Percentiles rank a stretch among this genome's conserved stretches.
Evolutionary conservation across 2,113 vertebrate species (phyloP).

Genomic region (Heptranchias perlo): DNA sequence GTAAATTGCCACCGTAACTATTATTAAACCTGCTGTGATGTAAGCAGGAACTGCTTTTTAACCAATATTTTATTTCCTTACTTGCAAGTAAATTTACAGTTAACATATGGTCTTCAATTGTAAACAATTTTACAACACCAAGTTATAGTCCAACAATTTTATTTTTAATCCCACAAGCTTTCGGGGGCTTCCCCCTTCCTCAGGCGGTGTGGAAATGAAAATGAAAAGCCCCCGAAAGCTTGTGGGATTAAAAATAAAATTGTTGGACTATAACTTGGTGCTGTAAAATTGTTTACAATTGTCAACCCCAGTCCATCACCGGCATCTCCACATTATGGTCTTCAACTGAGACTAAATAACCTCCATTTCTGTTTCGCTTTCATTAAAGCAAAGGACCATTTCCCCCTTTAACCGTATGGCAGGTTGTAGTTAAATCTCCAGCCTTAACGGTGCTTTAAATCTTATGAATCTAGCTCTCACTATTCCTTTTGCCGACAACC

Average conservation of each 20-base stretch:
- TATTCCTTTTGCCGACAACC: not conserved
- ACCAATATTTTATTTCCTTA: not conserved
- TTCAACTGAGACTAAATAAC: not conserved
- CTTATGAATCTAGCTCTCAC: not conserved
- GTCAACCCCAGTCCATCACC: too few species aligned
- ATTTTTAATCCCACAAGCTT: too few species aligned
- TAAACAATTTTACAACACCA: too few species aligned
- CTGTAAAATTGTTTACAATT: too few species aligned
- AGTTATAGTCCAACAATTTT: too few species aligned
- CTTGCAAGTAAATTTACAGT: not conserved
- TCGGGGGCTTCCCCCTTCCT: too few species aligned
- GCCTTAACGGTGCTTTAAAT: not conserved
- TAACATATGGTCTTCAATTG: not conserved
- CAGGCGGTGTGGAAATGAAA: too few species aligned
- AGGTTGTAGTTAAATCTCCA: not conserved
- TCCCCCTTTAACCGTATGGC: not conserved
- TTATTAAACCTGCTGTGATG: not conserved
- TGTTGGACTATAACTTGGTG: too few species aligned
- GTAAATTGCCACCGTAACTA: not conserved
- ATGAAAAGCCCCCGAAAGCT: too few species aligned
- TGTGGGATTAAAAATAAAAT: too few species aligned
- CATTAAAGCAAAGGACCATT: not conserved
- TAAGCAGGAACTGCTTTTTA: not conserved
- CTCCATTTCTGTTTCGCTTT: not conserved
- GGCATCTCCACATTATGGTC: too few species aligned